Evolutionary conservation across 2,888 invertebrate species (phyloP).

Genomic region (Ectemnius cavifrons): DNA sequence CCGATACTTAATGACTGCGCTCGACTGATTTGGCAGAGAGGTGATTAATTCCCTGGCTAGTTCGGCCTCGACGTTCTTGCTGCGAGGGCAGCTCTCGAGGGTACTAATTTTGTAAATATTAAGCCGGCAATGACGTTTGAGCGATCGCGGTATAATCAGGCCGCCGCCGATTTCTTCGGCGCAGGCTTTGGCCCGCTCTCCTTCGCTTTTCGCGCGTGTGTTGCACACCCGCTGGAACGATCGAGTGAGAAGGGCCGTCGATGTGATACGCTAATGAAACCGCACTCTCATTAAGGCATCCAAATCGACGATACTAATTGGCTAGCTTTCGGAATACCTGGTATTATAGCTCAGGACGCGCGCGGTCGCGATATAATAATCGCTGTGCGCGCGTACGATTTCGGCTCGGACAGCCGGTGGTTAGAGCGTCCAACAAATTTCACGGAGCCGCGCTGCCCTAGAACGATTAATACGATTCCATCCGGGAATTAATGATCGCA

Average conservation of each 20-base stretch:
- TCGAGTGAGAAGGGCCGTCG: constrained; percentile 32
- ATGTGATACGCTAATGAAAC: constrained; percentile 64
- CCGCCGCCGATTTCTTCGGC: constrained; percentile 52
- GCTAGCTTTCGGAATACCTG: constrained; percentile 67
- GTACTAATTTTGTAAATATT: constrained; percentile 53
- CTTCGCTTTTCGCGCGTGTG: too few species aligned
- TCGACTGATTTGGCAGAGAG: constrained; percentile 6
- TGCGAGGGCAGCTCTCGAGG: constrained; percentile 23
- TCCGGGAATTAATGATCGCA: constrained; percentile 61
- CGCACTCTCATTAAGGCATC: constrained; percentile 64
- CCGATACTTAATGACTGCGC: not conserved
- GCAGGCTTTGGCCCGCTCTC: too few species aligned
- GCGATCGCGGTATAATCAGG: constrained; percentile 54
- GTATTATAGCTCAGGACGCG: constrained; percentile 65
- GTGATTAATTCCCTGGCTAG: constrained; percentile 36
- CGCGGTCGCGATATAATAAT: constrained; percentile 69
- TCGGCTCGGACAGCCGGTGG: constrained; percentile 68
- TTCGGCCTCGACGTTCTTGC: constrained; percentile 22
- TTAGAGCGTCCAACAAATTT: constrained; percentile 69
- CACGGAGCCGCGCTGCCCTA: constrained; percentile 59
- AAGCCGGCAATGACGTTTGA: constrained; percentile 52
- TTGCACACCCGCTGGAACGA: constrained; percentile 42
- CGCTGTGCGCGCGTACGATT: constrained; percentile 61
- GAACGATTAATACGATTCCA: constrained; percentile 68
- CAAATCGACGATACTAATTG: constrained; percentile 68